Evolutionary conservation across 1,140 invertebrate species (phyloP).

Genomic region (Uloborus diversus): DNA sequence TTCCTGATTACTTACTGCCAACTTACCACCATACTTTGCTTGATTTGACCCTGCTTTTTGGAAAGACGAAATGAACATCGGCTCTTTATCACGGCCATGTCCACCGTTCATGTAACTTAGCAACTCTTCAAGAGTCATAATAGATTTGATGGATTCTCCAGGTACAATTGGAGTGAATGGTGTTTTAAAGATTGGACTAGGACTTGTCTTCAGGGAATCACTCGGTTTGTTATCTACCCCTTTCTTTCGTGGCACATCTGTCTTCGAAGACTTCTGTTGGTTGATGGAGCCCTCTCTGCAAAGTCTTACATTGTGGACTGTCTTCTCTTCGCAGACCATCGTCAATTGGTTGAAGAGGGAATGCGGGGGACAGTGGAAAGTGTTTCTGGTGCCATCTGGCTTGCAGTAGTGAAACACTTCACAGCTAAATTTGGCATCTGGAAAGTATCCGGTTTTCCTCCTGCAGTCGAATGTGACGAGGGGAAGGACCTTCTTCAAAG

Average conservation of each 20-base stretch:
- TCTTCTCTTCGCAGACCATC: constrained; percentile 59
- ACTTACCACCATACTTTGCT: background rate
- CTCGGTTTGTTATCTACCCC: background rate
- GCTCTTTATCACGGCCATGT: background rate
- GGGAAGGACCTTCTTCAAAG: constrained; percentile 57
- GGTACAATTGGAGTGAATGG: background rate
- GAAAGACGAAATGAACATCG: background rate
- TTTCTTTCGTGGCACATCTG: background rate
- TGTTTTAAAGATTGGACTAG: background rate
- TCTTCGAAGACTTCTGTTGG: background rate
- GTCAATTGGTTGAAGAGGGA: constrained; percentile 59
- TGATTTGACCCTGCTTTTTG: background rate
- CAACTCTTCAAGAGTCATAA: constrained; percentile 21
- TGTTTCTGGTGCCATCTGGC: constrained; percentile 58
- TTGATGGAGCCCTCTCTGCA: constrained; percentile 41
- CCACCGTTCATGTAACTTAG: constrained; percentile 26
- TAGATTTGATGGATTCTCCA: background rate
- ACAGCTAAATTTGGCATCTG: constrained; percentile 60
- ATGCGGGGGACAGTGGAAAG: constrained; percentile 58
- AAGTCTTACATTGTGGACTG: constrained; percentile 1
- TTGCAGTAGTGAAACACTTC: constrained; percentile 62
- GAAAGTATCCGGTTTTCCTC: constrained; percentile 60
- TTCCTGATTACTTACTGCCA: background rate
- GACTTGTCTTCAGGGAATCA: background rate
- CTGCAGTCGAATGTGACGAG: constrained; percentile 59